Conservation (phyloP, 2,888 invertebrate species). For the Chesias legatella region DNA sequence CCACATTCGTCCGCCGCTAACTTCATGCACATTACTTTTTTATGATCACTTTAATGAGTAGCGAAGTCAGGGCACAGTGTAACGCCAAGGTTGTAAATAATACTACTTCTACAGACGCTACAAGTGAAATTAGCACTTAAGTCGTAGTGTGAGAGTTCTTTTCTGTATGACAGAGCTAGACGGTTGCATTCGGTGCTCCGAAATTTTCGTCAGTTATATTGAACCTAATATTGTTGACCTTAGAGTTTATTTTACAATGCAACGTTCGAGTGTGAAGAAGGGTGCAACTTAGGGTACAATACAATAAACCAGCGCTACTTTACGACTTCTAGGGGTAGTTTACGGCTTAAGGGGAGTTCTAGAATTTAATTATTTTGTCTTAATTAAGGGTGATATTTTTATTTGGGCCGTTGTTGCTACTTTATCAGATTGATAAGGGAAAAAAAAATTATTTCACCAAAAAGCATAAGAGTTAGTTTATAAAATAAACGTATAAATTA, state of each 20-base stretch:
- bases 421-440: constrained; percentile 8
- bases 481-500: too few species aligned
- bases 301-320: constrained; percentile 47
- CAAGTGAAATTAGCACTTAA: too few species aligned
- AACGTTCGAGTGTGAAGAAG: constrained; percentile 14
- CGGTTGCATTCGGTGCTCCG: too few species aligned
- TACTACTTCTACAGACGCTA: too few species aligned
- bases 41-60: constrained; percentile 17
- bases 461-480: too few species aligned
- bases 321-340: constrained; percentile 54
- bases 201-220: too few species aligned
- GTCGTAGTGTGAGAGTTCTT: too few species aligned
- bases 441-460: too few species aligned
- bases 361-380: constrained; percentile 43
- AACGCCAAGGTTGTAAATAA: constrained; percentile 3
- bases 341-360: constrained; percentile 37
- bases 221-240: too few species aligned
- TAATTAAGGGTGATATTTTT: constrained; percentile 22
- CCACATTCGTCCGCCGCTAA: constrained; percentile 1
- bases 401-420: constrained; percentile 7
- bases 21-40: constrained; percentile 11
- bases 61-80: constrained; percentile 6
- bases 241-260: constrained; percentile 1
- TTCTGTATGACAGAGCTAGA: too few species aligned
- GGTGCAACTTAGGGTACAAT: constrained; percentile 23